Base-by-base conservation (phyloP, 1,140 invertebrate species). In the Thrips palmi region DNA sequence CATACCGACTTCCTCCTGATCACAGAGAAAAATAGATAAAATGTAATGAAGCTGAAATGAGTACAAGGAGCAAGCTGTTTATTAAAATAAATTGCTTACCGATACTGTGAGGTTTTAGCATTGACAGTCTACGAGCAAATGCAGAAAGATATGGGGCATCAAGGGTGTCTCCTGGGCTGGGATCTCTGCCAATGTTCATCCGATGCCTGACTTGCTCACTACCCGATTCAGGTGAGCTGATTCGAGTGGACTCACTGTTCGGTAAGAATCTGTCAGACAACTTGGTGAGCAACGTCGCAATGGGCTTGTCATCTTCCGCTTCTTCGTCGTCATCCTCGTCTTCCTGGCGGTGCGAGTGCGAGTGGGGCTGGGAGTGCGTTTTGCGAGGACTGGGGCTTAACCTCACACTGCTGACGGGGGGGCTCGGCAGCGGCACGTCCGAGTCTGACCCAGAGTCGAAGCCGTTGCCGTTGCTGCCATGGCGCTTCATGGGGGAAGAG, bases 61-160 rank as follows among this genome's bases (percentile, higher is more conserved):
- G 7, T 4, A 19, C 8, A 35, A 17, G n/a, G 14, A 35, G 7
- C 8, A 19, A n/a, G 19, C n/a, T 19, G 14, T n/a, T n/a, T 40
- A 20, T 20, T 15, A 39, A 32, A n/a, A n/a, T n/a, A n/a, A n/a
- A n/a, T n/a, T n/a, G 18, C 20, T 29, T 39, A 42, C 37, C 31
- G 19, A 12, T 22, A 27, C 18, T 36, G 15, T 24, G 34, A 4
- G 6, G 10, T 37, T 24, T 28, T 21, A 18, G 11, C 2, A 35
- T 31, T 17, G 46, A 40, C 5, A 45, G 25, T 14, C 38, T 31
- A 29, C 39, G 24, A 2, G 39, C 30, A 40, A 47, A 47, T 18
- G 43, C 46, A 24, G 44, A 47, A 23, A 33, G 31, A 33, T 36
- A 46, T 4, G 42, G 45, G n/a, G n/a, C n/a, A n/a, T n/a, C n/a